Conservation (phyloP, 1,140 invertebrate genomes). For the Samia ricini region DNA sequence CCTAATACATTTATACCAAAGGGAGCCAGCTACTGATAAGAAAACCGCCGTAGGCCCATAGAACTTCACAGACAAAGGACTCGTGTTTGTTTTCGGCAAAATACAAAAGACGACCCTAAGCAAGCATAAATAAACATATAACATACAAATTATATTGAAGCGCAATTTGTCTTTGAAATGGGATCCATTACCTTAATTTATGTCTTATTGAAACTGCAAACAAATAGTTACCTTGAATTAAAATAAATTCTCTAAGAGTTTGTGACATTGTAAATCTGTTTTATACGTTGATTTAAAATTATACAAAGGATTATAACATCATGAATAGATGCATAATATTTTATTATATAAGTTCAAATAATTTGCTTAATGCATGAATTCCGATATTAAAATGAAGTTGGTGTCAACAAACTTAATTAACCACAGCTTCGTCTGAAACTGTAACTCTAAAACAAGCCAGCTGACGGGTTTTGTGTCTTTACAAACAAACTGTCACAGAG, state of each 20-base stretch:
- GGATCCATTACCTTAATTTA: constrained; percentile 32
- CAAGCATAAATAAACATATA: constrained; percentile 45
- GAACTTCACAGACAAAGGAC: constrained; percentile 45
- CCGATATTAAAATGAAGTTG: constrained; percentile 6
- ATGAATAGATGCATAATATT: not conserved
- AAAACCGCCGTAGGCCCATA: constrained; percentile 43
- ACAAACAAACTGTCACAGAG: constrained; percentile 30
- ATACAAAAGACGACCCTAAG: constrained; percentile 55
- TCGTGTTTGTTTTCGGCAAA: constrained; percentile 48
- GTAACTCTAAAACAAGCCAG: constrained; percentile 35
- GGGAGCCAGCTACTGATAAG: constrained; percentile 43
- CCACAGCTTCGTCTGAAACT: constrained; percentile 27
- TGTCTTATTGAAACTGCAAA: constrained; percentile 15
- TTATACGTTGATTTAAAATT: not conserved
- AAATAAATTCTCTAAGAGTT: too few species aligned
- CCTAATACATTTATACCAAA: constrained; percentile 19
- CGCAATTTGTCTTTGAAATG: constrained; percentile 33
- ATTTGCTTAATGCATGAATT: not conserved
- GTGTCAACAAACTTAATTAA: constrained; percentile 6
- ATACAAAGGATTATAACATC: not conserved
- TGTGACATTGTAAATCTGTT: too few species aligned
- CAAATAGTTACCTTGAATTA: too few species aligned
- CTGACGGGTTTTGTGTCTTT: constrained; percentile 41
- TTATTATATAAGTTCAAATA: not conserved
- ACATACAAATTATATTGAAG: constrained; percentile 43